Percentiles rank a stretch among this genome's conserved stretches.
Evolutionary conservation across 1,140 invertebrate species (phyloP).

Genomic region (Drosophila bifasciata): DNA sequence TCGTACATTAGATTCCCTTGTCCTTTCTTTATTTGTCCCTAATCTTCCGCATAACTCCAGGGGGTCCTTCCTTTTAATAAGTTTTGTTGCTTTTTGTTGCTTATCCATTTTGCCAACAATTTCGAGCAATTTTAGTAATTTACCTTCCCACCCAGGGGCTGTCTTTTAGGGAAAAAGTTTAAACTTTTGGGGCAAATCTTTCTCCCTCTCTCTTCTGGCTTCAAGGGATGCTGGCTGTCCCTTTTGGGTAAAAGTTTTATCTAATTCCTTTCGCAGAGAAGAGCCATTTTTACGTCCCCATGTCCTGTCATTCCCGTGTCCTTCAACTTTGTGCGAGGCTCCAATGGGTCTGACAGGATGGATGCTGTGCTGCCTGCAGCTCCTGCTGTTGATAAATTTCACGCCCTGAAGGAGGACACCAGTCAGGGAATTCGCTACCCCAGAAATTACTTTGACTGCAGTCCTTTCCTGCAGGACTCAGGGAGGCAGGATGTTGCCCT

Average conservation of each 20-base stretch:
- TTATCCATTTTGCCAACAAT: conserved; percentile 27
- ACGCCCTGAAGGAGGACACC: conserved; percentile 53
- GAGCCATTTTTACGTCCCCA: conserved; percentile 17
- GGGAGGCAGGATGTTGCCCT: background rate
- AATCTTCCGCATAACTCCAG: background rate
- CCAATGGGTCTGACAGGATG: conserved; percentile 21
- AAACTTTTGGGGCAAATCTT: conserved; percentile 19
- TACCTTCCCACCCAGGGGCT: conserved; percentile 8
- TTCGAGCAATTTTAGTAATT: conserved; percentile 17
- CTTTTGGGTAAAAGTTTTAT: conserved; percentile 39
- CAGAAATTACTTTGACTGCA: conserved; percentile 77
- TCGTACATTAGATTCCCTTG: too few relatives aligned
- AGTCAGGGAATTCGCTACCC: conserved; percentile 34
- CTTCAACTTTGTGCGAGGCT: conserved; percentile 65
- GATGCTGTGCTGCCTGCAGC: conserved; percentile 15
- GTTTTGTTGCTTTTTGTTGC: conserved; percentile 10
- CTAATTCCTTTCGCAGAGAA: conserved; percentile 35
- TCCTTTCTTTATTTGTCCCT: background rate
- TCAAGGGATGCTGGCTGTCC: background rate
- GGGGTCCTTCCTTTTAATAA: conserved; percentile 22
- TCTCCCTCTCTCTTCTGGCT: background rate
- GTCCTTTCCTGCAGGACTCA: conserved; percentile 28
- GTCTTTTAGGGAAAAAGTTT: conserved; percentile 22
- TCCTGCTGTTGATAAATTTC: conserved; percentile 71
- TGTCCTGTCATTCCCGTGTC: conserved; percentile 75